Conservation (phyloP, 1,140 invertebrate genomes). For the Ectropis grisescens region DNA sequence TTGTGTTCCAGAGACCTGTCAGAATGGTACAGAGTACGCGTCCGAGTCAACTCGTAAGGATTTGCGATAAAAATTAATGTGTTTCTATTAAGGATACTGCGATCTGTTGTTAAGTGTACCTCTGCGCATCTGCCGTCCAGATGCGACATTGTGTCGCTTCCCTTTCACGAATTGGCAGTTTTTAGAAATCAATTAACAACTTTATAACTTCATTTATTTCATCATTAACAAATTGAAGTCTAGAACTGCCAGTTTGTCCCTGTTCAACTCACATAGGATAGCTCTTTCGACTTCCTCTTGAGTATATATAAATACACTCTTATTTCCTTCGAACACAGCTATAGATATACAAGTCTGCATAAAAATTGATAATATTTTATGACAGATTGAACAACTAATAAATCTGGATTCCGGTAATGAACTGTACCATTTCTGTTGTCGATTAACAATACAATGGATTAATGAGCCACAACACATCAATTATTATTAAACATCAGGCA, state of each 20-base stretch:
- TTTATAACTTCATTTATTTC: slow-evolving; percentile 1
- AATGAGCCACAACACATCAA: too few relatives aligned
- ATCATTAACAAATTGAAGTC: slow-evolving; percentile 7
- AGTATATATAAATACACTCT: slow-evolving; percentile 10
- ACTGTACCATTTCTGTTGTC: too few relatives aligned
- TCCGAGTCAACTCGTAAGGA: slow-evolving; percentile 82
- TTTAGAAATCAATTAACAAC: slow-evolving; percentile 15
- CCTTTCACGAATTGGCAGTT: slow-evolving; percentile 58
- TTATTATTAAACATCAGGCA: too few relatives aligned
- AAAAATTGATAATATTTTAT: too few relatives aligned
- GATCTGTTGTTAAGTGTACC: slow-evolving; percentile 61
- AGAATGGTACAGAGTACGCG: slow-evolving; percentile 82
- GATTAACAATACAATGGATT: too few relatives aligned
- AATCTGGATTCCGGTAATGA: too few relatives aligned
- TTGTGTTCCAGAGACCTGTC: slow-evolving; percentile 82
- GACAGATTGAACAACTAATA: too few relatives aligned
- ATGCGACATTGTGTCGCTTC: slow-evolving; percentile 56
- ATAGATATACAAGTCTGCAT: too few relatives aligned
- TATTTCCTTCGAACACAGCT: neutral
- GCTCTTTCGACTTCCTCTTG: slow-evolving; percentile 23
- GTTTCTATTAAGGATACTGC: slow-evolving; percentile 58
- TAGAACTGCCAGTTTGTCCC: slow-evolving; percentile 58
- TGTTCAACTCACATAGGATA: slow-evolving; percentile 24
- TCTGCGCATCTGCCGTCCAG: slow-evolving; percentile 64
- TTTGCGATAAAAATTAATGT: slow-evolving; percentile 58